phyloP scores from a whole-genome alignment of 2,113 vertebrate genomes.

The Pheucticus melanocephalus region DNA sequence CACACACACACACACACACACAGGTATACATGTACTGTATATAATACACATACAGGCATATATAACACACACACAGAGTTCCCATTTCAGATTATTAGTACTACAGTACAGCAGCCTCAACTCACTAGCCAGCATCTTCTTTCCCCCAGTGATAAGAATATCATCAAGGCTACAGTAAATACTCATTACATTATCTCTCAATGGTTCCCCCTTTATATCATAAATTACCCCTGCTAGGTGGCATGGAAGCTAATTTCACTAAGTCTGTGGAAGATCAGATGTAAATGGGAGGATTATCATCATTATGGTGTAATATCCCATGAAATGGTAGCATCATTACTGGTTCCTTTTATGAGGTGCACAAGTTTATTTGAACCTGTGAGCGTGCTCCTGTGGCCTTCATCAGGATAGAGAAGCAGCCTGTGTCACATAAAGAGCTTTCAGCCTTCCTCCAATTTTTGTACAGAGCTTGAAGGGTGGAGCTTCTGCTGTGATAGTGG shows the following conservation, averaged over 20 bases:
- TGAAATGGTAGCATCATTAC: slow-evolving; percentile 98
- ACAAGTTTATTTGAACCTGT: slow-evolving; percentile 81
- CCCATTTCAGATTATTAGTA: background rate
- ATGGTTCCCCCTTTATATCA: slow-evolving; percentile 84
- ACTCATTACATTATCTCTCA: slow-evolving; percentile 86
- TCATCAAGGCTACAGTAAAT: slow-evolving; percentile 84
- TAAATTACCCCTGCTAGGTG: slow-evolving; percentile 92
- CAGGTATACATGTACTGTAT: background rate
- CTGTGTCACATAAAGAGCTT: slow-evolving; percentile 33
- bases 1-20: too few relatives aligned
- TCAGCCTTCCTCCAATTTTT: slow-evolving; percentile 15
- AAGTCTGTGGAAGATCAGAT: slow-evolving; percentile 90
- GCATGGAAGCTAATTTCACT: slow-evolving; percentile 88
- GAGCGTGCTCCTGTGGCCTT: slow-evolving; percentile 70
- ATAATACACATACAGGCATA: background rate
- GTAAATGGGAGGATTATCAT: slow-evolving; percentile 97
- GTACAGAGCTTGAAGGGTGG: background rate
- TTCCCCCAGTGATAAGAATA: slow-evolving; percentile 77
- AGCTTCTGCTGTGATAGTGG: slow-evolving; percentile 21
- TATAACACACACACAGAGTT: background rate
- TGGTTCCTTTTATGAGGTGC: slow-evolving; percentile 89
- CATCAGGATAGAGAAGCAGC: slow-evolving; percentile 60
- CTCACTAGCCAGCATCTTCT: slow-evolving; percentile 61
- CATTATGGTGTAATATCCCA: slow-evolving; percentile 99
- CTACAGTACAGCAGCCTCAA: background rate